A percentile compares a stretch with the other conserved stretches of the same genome.
Conservation (phyloP, 2,888 invertebrate species). For the Encarsia formosa region DNA sequence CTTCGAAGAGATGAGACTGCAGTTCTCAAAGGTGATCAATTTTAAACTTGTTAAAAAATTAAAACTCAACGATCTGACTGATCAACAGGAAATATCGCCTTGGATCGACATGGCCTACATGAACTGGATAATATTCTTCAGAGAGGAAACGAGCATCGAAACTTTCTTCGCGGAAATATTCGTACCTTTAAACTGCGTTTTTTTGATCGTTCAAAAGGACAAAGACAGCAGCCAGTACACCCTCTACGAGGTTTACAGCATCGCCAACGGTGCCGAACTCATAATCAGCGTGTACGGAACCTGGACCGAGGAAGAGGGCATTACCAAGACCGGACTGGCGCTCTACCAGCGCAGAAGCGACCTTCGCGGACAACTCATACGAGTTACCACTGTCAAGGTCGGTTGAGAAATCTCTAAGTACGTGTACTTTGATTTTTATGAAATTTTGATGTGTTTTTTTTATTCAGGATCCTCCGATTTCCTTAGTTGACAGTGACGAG, state of each 20-base stretch:
- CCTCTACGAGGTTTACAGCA: slow-evolving; percentile 42
- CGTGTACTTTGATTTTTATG: too few species aligned
- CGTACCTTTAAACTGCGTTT: slow-evolving; percentile 43
- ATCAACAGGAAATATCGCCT: slow-evolving; percentile 37
- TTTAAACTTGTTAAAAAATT: neutral
- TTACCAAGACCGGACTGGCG: slow-evolving; percentile 32
- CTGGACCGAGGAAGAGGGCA: slow-evolving; percentile 35
- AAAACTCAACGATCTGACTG: neutral
- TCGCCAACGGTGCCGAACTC: slow-evolving; percentile 34
- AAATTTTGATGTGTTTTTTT: slow-evolving; percentile 5
- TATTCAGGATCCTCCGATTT: slow-evolving; percentile 44
- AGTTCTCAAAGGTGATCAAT: slow-evolving; percentile 40
- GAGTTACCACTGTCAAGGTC: slow-evolving; percentile 42
- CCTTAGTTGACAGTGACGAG: slow-evolving; percentile 33
- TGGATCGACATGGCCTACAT: slow-evolving; percentile 48
- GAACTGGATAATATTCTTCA: slow-evolving; percentile 45
- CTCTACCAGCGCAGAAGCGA: slow-evolving; percentile 43
- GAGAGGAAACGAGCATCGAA: slow-evolving; percentile 33
- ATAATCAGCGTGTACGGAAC: slow-evolving; percentile 35
- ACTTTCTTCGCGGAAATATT: slow-evolving; percentile 40
- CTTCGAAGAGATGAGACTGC: slow-evolving; percentile 33
- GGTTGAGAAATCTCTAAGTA: slow-evolving; percentile 5
- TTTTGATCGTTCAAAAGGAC: slow-evolving; percentile 35
- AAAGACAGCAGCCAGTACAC: slow-evolving; percentile 28
- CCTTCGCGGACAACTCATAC: slow-evolving; percentile 40